Percentiles rank a stretch among this genome's conserved stretches.
phyloP scores from a whole-genome alignment of 2,888 invertebrate species.

The Adelphocoris suturalis region DNA sequence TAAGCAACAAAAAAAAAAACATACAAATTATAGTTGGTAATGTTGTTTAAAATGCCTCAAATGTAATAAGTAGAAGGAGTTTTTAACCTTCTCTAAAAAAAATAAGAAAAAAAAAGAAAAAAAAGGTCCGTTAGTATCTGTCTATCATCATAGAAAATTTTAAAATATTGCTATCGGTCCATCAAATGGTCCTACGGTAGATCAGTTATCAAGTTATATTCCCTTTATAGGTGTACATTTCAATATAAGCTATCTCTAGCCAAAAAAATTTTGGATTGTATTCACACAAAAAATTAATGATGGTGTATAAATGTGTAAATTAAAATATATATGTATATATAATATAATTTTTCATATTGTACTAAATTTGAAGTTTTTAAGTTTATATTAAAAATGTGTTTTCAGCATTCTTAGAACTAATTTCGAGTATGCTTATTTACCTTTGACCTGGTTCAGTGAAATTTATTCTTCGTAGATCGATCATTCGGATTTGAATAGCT shows the following conservation, averaged over 20 bases:
- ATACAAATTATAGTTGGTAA: slow-evolving; percentile 45
- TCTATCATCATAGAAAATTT: slow-evolving; percentile 17
- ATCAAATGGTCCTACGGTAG: slow-evolving; percentile 57
- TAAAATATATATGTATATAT: slow-evolving; percentile 76
- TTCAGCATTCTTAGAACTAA: slow-evolving; percentile 74
- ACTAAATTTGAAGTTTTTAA: slow-evolving; percentile 85
- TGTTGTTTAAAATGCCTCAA: slow-evolving; percentile 71
- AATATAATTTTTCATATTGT: slow-evolving; percentile 93
- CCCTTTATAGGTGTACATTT: slow-evolving; percentile 71
- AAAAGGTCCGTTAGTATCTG: slow-evolving; percentile 48
- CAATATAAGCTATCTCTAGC: slow-evolving; percentile 57
- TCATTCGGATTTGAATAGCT: no score
- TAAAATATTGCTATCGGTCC: slow-evolving; percentile 43
- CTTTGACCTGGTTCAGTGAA: not conserved
- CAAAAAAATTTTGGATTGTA: slow-evolving; percentile 60
- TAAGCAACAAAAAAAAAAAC: slow-evolving; percentile 11
- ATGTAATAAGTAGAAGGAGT: slow-evolving; percentile 73
- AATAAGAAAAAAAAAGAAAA: not conserved
- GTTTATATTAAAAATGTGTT: slow-evolving; percentile 92
- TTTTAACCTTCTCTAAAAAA: not conserved
- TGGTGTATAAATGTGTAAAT: slow-evolving; percentile 77
- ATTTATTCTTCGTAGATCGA: no score
- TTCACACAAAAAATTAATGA: slow-evolving; percentile 72
- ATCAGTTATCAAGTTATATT: slow-evolving; percentile 15
- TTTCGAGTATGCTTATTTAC: slow-evolving; percentile 47